Percentiles rank a stretch among this genome's conserved stretches.
Conservation (phyloP, 92 coral and sea anemone species). For the Isaurus tuberculatus region DNA sequence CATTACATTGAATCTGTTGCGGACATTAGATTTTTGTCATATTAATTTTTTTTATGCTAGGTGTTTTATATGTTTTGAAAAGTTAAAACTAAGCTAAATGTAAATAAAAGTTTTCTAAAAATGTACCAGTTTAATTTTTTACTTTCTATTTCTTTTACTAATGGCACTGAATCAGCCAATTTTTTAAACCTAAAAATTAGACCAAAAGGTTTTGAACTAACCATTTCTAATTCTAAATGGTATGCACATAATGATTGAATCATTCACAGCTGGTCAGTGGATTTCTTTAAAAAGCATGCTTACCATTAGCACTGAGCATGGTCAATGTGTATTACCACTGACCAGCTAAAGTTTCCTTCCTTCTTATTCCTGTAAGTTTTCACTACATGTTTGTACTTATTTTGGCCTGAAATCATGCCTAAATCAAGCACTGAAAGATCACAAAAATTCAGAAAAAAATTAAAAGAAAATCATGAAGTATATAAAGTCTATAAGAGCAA, state of each 20-base stretch:
- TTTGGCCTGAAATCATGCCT: slow-evolving; percentile 33
- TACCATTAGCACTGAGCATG: slow-evolving; percentile 57
- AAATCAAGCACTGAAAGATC: slow-evolving; percentile 44
- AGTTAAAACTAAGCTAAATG: neutral
- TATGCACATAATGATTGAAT: slow-evolving; percentile 2
- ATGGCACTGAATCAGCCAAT: slow-evolving; percentile 28
- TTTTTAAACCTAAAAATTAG: slow-evolving; percentile 10
- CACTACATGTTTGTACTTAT: slow-evolving; percentile 10
- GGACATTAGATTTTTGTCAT: slow-evolving; percentile 24
- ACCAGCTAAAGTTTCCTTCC: slow-evolving; percentile 47
- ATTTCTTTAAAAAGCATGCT: slow-evolving; percentile 59
- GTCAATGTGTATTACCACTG: slow-evolving; percentile 57
- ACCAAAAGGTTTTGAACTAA: slow-evolving; percentile 21
- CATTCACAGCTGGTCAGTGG: slow-evolving; percentile 38
- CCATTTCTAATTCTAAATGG: slow-evolving; percentile 22
- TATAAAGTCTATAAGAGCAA: slow-evolving; percentile 44
- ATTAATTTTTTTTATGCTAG: slow-evolving; percentile 2
- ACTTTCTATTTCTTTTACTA: slow-evolving; percentile 9
- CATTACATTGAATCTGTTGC: slow-evolving; percentile 27
- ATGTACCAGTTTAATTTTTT: slow-evolving; percentile 8
- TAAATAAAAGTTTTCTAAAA: neutral
- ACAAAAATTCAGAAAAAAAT: slow-evolving; percentile 35
- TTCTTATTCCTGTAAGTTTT: slow-evolving; percentile 31
- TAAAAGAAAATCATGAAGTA: slow-evolving; percentile 45
- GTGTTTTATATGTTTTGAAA: slow-evolving; percentile 8